Evolutionary conservation across 2,797 vertebrate species (phyloP).

Genomic region (Pantherophis alleghaniensis): DNA sequence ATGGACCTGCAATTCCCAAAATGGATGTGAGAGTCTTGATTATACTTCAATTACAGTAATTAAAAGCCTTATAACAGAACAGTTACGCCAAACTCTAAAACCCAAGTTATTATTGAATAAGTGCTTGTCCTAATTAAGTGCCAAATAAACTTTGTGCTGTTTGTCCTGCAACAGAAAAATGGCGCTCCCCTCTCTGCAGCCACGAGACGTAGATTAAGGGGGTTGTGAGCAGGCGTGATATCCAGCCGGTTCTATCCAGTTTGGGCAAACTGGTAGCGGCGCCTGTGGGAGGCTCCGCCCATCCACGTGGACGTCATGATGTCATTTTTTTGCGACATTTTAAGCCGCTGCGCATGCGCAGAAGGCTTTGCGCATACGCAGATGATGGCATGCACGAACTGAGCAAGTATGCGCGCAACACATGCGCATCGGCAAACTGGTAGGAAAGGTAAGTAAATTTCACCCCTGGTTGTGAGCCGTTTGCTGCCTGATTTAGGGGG

Average conservation of each 20-base stretch:
- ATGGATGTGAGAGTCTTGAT: neutral
- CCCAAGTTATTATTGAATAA: neutral
- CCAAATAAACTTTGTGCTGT: neutral
- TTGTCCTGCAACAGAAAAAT: neutral
- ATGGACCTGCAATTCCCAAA: neutral
- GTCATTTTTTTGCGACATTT: no score
- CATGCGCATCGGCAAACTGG: no score
- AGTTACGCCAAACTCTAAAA: neutral
- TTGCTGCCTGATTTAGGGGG: neutral
- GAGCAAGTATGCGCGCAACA: no score
- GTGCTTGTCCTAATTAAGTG: neutral
- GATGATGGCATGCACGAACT: no score
- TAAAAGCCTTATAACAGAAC: neutral
- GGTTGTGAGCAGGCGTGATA: neutral
- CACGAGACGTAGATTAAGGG: neutral
- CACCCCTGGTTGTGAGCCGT: neutral
- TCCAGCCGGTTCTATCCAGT: no score
- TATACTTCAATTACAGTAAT: neutral
- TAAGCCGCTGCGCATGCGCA: no score
- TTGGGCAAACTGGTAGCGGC: no score
- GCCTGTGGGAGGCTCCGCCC: no score
- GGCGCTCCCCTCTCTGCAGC: neutral
- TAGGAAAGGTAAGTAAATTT: no score
- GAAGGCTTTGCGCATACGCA: no score
- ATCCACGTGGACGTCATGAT: no score